These are phyloP conservation scores for Eciton burchellii DNA, from an alignment of 1,140 invertebrate species.

Conservation along the genomic window DNA sequence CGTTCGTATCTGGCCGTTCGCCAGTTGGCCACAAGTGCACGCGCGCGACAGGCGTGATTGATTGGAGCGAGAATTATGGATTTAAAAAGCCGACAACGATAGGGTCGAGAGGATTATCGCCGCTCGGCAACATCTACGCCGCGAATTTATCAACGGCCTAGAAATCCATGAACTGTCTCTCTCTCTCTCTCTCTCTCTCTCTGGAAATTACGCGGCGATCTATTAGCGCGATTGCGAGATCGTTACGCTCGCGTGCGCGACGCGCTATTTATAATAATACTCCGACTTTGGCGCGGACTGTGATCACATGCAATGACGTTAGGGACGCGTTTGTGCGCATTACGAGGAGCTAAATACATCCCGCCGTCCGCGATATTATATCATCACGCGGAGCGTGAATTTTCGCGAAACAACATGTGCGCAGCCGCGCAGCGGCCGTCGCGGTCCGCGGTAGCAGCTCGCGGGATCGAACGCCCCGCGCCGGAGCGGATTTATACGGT, in stretches of 20 bases:
- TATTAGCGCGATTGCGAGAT: not conserved
- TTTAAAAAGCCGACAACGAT: not conserved
- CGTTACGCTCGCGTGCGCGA: not conserved
- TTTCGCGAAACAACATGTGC: constrained; percentile 36
- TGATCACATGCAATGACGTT: not conserved
- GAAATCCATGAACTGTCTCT: no score
- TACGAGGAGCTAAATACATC: not conserved
- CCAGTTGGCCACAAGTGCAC: constrained; percentile 5
- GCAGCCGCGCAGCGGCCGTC: constrained; percentile 6
- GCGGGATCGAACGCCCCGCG: not conserved
- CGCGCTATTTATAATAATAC: not conserved
- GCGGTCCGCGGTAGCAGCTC: constrained; percentile 42
- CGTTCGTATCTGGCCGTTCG: not conserved
- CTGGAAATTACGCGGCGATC: no score
- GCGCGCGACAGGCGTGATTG: not conserved
- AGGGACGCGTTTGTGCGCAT: not conserved
- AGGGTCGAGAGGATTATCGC: not conserved
- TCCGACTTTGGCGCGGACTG: not conserved
- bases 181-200: no score
- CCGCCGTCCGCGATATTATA: not conserved
- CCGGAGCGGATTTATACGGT: constrained; percentile 37
- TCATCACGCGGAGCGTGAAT: constrained; percentile 21
- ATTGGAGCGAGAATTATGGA: constrained; percentile 8
- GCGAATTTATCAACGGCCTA: no score
- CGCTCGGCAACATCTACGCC: not conserved